phyloP scores from a whole-genome alignment of 2,888 invertebrate species.

The Tubulanus polymorphus region DNA sequence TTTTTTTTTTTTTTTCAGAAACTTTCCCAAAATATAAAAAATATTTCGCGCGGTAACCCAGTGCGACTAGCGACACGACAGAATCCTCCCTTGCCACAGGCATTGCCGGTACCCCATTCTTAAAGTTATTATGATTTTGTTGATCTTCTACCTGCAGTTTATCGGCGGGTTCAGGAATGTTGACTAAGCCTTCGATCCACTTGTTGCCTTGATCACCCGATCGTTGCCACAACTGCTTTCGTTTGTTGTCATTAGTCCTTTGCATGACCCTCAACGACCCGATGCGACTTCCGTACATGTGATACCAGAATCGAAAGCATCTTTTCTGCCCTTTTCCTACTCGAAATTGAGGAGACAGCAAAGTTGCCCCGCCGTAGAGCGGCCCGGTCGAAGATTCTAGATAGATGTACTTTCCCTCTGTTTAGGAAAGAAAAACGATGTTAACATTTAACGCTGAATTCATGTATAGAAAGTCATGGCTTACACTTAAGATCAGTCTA shows the following conservation, averaged over 20 bases:
- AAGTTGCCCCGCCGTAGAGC: background rate
- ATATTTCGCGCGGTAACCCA: too few species aligned
- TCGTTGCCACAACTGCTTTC: slow-evolving; percentile 12
- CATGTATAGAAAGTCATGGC: too few species aligned
- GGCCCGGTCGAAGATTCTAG: background rate
- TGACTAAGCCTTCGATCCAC: slow-evolving; percentile 13
- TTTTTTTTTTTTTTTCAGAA: too few species aligned
- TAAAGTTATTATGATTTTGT: background rate
- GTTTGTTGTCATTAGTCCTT: slow-evolving; percentile 9
- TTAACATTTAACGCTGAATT: too few species aligned
- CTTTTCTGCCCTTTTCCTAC: background rate
- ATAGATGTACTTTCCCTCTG: background rate
- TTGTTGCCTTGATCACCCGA: slow-evolving; percentile 17
- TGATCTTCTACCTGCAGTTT: background rate
- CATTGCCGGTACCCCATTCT: too few species aligned
- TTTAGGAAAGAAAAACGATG: background rate
- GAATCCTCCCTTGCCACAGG: too few species aligned
- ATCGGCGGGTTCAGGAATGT: background rate
- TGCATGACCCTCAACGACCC: slow-evolving; percentile 13
- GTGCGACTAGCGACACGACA: too few species aligned
- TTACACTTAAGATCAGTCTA: too few species aligned
- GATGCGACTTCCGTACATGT: slow-evolving; percentile 27
- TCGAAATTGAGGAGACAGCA: background rate
- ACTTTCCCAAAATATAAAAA: too few species aligned
- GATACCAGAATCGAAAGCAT: slow-evolving; percentile 27